Percentiles rank a stretch among this genome's conserved stretches.
phyloP scores from a whole-genome alignment of 2,797 vertebrate species.

The Platalea minor region DNA sequence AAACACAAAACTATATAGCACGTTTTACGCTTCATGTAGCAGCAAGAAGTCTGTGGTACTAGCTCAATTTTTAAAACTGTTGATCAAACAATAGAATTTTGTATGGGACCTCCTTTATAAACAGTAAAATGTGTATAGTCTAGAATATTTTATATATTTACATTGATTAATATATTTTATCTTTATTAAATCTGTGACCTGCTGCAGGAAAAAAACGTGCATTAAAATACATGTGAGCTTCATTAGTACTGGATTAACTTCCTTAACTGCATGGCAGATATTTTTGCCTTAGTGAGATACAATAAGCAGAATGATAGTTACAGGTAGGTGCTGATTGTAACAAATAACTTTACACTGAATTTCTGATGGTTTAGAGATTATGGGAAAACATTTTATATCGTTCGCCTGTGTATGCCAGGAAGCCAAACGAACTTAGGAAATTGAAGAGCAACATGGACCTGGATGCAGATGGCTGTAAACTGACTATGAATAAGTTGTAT shows the following conservation, averaged over 20 bases:
- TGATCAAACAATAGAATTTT: not conserved
- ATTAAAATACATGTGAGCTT: not conserved
- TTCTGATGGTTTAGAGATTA: not conserved
- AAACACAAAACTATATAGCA: not conserved
- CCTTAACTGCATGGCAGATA: conserved; percentile 84
- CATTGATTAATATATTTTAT: not conserved
- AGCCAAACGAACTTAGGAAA: not conserved
- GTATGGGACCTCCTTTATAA: not conserved
- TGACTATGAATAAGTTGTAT: not conserved
- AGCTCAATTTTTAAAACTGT: not conserved
- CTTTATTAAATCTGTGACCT: not conserved
- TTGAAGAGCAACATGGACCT: not conserved
- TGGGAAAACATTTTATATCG: not conserved
- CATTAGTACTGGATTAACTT: conserved; percentile 12
- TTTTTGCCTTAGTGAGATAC: conserved; percentile 99
- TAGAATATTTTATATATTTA: not conserved
- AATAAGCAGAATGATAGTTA: conserved; percentile 94
- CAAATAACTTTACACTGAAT: not conserved
- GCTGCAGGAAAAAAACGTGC: not conserved
- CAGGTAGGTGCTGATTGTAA: conserved; percentile 80
- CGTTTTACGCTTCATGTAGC: not conserved
- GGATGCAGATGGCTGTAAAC: not conserved
- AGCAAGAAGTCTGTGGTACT: not conserved
- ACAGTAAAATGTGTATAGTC: not conserved
- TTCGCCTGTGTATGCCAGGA: not conserved